Evolutionary conservation across 2,888 invertebrate genomes (phyloP).

Genomic region (Drosophila tripunctata): DNA sequence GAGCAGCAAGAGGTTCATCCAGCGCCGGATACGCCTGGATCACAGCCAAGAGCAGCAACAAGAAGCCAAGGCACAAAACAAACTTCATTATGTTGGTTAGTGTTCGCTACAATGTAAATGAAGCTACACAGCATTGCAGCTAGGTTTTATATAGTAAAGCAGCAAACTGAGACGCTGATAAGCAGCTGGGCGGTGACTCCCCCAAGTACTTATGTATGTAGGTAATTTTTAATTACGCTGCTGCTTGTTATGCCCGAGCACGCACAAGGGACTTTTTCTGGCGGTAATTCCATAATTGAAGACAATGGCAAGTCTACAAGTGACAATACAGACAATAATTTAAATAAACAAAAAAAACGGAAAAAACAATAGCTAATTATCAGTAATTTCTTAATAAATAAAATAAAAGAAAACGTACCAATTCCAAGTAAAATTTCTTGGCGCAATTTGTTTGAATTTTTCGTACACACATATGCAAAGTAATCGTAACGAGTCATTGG

Average conservation of each 20-base stretch:
- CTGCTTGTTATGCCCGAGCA: conserved; percentile 3
- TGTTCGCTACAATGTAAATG: not conserved
- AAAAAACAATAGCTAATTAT: not conserved
- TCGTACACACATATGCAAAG: not conserved
- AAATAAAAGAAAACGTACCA: no score
- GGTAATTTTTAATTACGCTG: not conserved
- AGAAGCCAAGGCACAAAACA: conserved; percentile 13
- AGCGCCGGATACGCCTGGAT: conserved; percentile 26
- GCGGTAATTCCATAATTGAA: not conserved
- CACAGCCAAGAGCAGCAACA: conserved; percentile 20
- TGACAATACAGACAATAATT: no score
- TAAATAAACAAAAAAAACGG: no score
- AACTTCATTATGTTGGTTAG: conserved; percentile 47
- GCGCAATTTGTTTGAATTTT: conserved; percentile 6
- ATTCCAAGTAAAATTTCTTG: not conserved
- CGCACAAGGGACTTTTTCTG: conserved; percentile 17
- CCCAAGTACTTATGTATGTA: no score
- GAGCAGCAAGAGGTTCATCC: not conserved
- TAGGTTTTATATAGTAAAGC: conserved; percentile 21
- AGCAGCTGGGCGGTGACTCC: conserved; percentile 32
- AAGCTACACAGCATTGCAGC: not conserved
- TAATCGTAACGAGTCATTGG: conserved; percentile 22
- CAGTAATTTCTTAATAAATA: no score
- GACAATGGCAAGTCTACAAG: no score
- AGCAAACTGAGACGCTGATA: not conserved